A percentile compares a stretch with the other conserved stretches of the same genome.
Conservation (phyloP, 2,113 vertebrate genomes). For the Protobothrops mucrosquamatus region DNA sequence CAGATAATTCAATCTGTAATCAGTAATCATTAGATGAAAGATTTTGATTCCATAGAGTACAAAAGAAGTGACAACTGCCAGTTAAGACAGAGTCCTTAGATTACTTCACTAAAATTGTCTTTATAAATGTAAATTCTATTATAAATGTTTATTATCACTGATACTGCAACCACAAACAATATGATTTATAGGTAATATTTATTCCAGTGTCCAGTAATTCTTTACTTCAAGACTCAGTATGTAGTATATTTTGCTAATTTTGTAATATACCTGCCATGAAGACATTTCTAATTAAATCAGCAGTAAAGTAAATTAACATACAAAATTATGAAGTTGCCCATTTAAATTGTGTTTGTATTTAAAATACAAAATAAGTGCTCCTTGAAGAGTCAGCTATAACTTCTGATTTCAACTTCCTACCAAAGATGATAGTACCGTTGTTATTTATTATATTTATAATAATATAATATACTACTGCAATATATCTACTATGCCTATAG, state of each 20-base stretch:
- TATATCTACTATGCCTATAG: not conserved
- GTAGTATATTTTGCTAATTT: not conserved
- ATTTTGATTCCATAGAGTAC: conserved; percentile 44
- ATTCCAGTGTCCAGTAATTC: not conserved
- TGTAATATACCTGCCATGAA: not conserved
- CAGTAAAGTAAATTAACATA: not conserved
- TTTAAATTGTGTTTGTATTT: not conserved
- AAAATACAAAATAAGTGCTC: not conserved
- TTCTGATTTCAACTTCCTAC: conserved; percentile 40
- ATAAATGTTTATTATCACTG: conserved; percentile 50
- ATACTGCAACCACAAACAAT: conserved; percentile 47
- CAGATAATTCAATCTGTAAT: conserved; percentile 54
- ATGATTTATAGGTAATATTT: conserved; percentile 39
- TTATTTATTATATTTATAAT: conserved; percentile 30
- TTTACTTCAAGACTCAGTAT: not conserved
- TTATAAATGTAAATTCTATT: conserved; percentile 56
- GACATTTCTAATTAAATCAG: not conserved
- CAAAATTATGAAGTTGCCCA: not conserved
- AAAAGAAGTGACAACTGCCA: conserved; percentile 42
- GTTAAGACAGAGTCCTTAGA: conserved; percentile 39
- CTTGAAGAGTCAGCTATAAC: conserved; percentile 22
- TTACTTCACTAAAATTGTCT: conserved; percentile 57
- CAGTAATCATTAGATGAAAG: conserved; percentile 54
- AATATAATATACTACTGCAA: not conserved
- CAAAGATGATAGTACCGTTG: conserved; percentile 39